Evolutionary conservation across 2,797 vertebrate species (phyloP), one percentile per base, ranked within the genome.

Genomic region (Nannoperca obscura): DNA sequence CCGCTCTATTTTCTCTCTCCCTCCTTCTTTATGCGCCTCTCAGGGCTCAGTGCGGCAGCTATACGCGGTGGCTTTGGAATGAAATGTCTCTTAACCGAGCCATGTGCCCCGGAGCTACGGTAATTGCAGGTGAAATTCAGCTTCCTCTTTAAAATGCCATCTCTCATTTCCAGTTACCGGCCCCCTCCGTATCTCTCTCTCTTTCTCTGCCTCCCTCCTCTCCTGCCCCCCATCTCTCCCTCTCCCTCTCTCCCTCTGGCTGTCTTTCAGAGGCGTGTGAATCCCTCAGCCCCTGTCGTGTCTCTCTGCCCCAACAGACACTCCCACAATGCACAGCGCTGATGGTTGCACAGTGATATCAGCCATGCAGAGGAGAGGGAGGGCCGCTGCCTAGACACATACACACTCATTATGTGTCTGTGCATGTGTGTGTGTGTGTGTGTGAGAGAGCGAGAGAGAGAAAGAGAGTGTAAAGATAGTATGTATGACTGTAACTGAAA

Each of bases 101-200:
- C 93, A 86, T 91, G 90, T 94, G 93, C 92, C 94, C 95, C 82
- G 90, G 87, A 95, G 94, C 94, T 94, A 95, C 94, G 93, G 94
- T 95, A 95, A 95, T 95, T 95, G 94, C 94, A 95, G 95, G 95
- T 95, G 95, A 95, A 95, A 95, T 95, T 95, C 95, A 92, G 94
- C 94, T 94, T 95, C 94, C 94, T 95, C 93, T 95, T 95, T 95
- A 95, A 95, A 95, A 95, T 93, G 93, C 93, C 94, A 94, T 94
- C 94, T 95, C 94, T 95, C 94, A 95, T 95, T 95, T 95, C 94
- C 95, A 95, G 94, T 94, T 93, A 93, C 90, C 87, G 86, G 86
- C 92, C 91, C 91, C 93, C 93, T 91, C 88, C 66, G 74, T 93
- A 93, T 92, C 86, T 83, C 74, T 83, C 72, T 87, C 82, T 85